Base-by-base conservation (phyloP, 2,113 vertebrate genomes). In the Trematomus loennbergii region DNA sequence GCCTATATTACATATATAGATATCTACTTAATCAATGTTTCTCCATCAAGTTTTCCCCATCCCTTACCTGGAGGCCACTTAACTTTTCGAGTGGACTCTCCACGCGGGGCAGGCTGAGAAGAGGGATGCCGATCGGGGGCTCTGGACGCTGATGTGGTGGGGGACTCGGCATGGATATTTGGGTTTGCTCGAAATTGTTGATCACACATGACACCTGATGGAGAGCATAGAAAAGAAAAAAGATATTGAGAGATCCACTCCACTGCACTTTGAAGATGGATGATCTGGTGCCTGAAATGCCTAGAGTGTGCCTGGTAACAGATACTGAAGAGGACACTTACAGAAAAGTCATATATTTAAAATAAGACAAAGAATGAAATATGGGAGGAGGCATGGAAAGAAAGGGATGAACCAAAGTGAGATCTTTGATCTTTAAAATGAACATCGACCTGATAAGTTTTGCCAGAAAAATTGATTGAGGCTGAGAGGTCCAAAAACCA, bases 71-170 rank as follows among this genome's bases (percentile, higher is more conserved):
- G 93, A 94, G 91, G 79, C 95, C 95, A 96, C 96, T 97, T 96
- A 97, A 96, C 96, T 98, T 97, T 96, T 97, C 96, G 71, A 97
- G 96, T 95, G 96, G 96, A 94, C 94, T 96, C 85, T 96, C 95
- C 82, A 96, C 84, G 2, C 95, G 94, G 62, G 96, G 94, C 85
- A 95, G 85, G 54, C 87, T 92, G 76, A 96, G 87, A 58, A 95
- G 93, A 62, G 95, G 95, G 78, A 95, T 81, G 46, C 94, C 94
- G 40, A 93, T 82, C 33, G 92, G 55, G 12, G 92, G 90, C 64
- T 96, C 95, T 10, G 82, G 85, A 1, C 79, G 86, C 15, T 84
- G 88, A 11, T 71, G 78, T 36, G 79, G 83, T 1, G 78, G 75
- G 43, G 89, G 68, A 60, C 72, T 57, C 2, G 46, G 64, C 20